Percentiles rank a stretch among this genome's conserved stretches.
These are phyloP conservation scores for Hemicrepidius hirtus DNA, from an alignment of 2,888 invertebrate genomes.

Conservation along the genomic window DNA sequence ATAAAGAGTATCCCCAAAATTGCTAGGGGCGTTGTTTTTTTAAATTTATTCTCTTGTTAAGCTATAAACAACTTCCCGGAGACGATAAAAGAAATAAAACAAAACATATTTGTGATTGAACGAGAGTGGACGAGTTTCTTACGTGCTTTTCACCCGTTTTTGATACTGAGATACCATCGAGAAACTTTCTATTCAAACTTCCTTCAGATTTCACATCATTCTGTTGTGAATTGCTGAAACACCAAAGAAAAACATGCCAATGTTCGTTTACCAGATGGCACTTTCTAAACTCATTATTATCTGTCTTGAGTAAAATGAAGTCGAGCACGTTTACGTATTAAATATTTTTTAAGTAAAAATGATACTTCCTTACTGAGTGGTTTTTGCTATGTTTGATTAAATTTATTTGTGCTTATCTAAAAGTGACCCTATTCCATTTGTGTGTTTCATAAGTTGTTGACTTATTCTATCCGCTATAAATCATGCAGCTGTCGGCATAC, in stretches of 20 bases:
- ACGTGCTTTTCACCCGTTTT: slow-evolving; percentile 10
- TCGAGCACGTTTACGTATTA: too few relatives aligned
- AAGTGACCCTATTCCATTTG: slow-evolving; percentile 2
- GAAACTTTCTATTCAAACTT: slow-evolving; percentile 7
- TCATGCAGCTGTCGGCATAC: slow-evolving; percentile 31
- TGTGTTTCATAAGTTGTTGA: slow-evolving; percentile 13
- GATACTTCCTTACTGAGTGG: background rate
- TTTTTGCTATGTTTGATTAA: background rate
- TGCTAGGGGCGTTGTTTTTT: background rate
- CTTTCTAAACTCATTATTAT: background rate
- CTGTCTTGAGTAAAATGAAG: background rate
- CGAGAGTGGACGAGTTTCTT: slow-evolving; percentile 2
- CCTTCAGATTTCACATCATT: slow-evolving; percentile 17
- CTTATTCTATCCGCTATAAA: slow-evolving; percentile 19
- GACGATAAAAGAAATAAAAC: slow-evolving; percentile 13
- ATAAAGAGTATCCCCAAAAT: slow-evolving; percentile 1
- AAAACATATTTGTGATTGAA: slow-evolving; percentile 15
- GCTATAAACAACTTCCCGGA: background rate
- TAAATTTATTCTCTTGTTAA: slow-evolving; percentile 1
- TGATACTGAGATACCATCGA: slow-evolving; percentile 2
- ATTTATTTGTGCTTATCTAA: background rate
- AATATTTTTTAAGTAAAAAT: background rate
- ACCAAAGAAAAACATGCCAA: background rate
- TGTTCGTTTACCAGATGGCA: background rate
- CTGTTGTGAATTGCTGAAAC: slow-evolving; percentile 5